Evolutionary conservation across 1,140 invertebrate genomes (phyloP), one percentile per base, ranked within the genome.

Genomic region (Zaprionus vittiger): DNA sequence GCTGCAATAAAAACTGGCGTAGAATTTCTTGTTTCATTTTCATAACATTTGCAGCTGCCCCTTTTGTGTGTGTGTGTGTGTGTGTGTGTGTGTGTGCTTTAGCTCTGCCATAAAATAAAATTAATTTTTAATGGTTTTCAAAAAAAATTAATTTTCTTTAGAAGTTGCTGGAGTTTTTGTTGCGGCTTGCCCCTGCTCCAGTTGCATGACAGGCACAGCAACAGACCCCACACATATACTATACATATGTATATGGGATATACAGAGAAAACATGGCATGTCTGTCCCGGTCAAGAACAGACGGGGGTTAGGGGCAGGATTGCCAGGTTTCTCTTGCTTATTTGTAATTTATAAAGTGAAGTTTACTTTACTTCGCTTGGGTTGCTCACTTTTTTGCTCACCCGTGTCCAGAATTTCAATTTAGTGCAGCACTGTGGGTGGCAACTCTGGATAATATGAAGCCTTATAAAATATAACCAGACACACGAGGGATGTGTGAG

Each of bases 111-210:
- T 81, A 81, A 90, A 90, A 89, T 77, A 89, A 81, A 89, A 89
- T 89, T 79, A 89, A 89, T 89, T 90, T 89, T 90, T 90, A 83
- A 89, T 90, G 85, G 81, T 90, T 89, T 90, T 81, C 49, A 71
- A 89, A 89, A 90, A 81, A 90, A 75, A 89, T 89, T 89, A 89
- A 89, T 89, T 89, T 89, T 89, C 84, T 65, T 84, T 89, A 89
- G 75, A 75, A 84, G 41, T 78, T 65, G 75, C 54, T 7, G 34
- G 44, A 66, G 66, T 81, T 79, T 81, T 79, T 79, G 78, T 83
- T 81, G 73, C 79, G 71, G 73, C 59, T 57, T 83, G 47, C 12
- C 12, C 24, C 38, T n/a, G 14, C 26, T 34, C 22, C 47, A 44
- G 9, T 24, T 37, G 56, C 72, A 70, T 70, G 73, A 79, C 77